Conservation (phyloP, 2,797 vertebrate species). For the Euphonia xanthogaster region DNA sequence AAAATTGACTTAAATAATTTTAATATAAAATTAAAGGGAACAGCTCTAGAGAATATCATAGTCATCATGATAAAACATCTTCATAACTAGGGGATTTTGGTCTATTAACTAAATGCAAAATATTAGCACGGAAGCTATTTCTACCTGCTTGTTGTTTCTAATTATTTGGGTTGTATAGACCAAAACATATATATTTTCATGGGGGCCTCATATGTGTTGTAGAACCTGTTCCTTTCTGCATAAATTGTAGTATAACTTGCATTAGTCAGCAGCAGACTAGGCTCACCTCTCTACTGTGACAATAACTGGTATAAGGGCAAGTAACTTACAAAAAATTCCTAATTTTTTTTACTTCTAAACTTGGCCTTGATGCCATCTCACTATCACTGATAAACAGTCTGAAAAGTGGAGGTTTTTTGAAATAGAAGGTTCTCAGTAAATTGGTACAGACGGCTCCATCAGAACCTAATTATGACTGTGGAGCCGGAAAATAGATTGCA, state of each 20-base stretch:
- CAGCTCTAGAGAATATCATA: not conserved
- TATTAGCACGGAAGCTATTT: not conserved
- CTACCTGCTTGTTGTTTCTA: not conserved
- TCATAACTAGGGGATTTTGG: not conserved
- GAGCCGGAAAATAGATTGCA: conserved; percentile 67
- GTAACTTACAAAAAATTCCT: not conserved
- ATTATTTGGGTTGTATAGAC: not conserved
- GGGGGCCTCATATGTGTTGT: not conserved
- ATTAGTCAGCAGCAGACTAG: not conserved
- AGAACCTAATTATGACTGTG: conserved; percentile 68
- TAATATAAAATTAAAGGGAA: not conserved
- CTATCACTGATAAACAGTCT: not conserved
- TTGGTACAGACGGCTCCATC: conserved; percentile 62
- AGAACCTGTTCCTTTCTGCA: not conserved
- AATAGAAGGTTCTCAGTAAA: conserved; percentile 49
- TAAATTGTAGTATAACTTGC: not conserved
- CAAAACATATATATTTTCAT: not conserved
- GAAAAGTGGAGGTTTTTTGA: not conserved
- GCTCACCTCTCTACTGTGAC: not conserved
- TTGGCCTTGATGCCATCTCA: not conserved
- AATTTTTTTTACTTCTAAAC: not conserved
- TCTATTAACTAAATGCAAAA: not conserved
- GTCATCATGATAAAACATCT: not conserved
- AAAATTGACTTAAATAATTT: not conserved
- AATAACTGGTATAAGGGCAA: not conserved